These are phyloP conservation scores for Neolamprologus tretocephalus DNA, from an alignment of 2,113 vertebrate species.

Conservation along the genomic window DNA sequence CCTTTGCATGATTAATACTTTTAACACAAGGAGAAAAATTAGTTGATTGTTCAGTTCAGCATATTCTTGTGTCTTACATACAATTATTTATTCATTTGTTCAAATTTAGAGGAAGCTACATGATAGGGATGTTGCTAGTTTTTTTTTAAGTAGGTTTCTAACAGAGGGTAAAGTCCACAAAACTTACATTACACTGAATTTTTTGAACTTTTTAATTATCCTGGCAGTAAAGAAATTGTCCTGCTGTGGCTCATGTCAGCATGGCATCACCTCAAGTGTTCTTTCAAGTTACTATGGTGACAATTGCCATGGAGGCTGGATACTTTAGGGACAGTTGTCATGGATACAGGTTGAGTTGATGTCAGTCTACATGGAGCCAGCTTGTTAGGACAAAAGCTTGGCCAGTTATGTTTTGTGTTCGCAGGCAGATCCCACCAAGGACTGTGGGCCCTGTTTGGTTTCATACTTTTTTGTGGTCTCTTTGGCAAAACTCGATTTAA, in stretches of 20 bases:
- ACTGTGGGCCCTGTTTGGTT: background rate
- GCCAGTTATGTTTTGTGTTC: background rate
- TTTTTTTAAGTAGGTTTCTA: background rate
- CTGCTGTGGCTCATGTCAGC: background rate
- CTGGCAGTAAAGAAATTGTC: background rate
- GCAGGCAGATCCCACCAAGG: background rate
- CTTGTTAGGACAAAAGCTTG: background rate
- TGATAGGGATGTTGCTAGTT: background rate
- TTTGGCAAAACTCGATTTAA: background rate
- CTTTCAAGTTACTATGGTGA: background rate
- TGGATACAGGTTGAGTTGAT: background rate
- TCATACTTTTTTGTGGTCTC: background rate
- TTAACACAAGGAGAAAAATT: fast-evolving
- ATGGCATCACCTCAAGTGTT: background rate
- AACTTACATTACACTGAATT: background rate
- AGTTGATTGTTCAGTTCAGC: background rate
- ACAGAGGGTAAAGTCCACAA: background rate
- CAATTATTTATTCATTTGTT: background rate
- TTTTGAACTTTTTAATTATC: background rate
- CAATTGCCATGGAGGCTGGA: slow-evolving; percentile 1
- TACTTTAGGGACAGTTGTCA: slow-evolving; percentile 19
- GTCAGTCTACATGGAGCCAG: background rate
- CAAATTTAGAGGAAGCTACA: background rate
- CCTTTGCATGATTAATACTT: background rate
- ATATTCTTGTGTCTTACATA: background rate